Evolutionary conservation across 2,113 vertebrate genomes (phyloP).

Genomic region (Synchiropus splendidus): DNA sequence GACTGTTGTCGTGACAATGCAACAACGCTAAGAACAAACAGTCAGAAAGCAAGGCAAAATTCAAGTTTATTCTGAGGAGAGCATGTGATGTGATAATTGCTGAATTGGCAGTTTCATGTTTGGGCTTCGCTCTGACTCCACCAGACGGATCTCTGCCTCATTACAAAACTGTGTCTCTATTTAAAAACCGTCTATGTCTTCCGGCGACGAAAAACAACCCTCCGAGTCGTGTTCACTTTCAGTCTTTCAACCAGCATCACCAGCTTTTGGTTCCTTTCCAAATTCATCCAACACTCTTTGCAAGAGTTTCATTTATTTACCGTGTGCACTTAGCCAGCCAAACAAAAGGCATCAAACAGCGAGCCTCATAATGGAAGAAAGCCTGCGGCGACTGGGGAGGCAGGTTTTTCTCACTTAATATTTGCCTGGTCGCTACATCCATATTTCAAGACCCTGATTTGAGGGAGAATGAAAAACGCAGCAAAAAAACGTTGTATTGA

Average conservation of each 20-base stretch:
- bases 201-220: constrained; percentile 25
- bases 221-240: constrained; percentile 13
- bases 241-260: constrained; percentile 18
- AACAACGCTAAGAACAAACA: no score
- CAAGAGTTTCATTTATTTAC: constrained; percentile 24
- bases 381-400: background rate
- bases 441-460: background rate
- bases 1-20: no score
- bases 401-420: no score
- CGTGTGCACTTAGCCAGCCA: constrained; percentile 2
- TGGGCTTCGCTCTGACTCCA: no score
- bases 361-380: constrained; percentile 2
- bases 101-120: no score
- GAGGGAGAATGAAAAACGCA: no score
- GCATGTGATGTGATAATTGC: no score
- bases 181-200: constrained; percentile 29
- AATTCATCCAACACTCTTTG: constrained; percentile 19
- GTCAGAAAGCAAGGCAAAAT: no score
- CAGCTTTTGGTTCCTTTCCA: constrained; percentile 3
- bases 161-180: constrained; percentile 46
- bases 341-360: constrained; percentile 9
- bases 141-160: constrained; percentile 41
- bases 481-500: no score
- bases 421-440: background rate
- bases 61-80: no score